Conservation (phyloP, 2,888 invertebrate genomes). For the Palloptera scutellata region DNA sequence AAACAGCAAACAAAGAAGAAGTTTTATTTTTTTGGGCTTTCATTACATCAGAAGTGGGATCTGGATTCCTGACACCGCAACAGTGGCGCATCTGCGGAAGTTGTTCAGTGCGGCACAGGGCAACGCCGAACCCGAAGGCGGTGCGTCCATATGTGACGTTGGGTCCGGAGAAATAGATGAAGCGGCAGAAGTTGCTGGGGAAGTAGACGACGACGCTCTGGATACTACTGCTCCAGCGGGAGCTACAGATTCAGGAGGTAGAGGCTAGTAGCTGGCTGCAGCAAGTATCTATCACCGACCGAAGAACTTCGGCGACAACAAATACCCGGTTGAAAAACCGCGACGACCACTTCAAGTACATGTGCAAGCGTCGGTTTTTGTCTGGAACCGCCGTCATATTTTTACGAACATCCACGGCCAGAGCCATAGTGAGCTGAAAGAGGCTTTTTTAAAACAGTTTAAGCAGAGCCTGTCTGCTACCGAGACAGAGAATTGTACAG, state of each 20-base stretch:
- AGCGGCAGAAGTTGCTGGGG: neutral
- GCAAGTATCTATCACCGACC: no score
- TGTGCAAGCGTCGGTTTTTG: constrained; percentile 3
- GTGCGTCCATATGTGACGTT: neutral
- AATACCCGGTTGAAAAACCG: neutral
- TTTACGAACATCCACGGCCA: no score
- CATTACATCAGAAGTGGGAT: constrained; percentile 13
- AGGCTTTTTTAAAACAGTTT: constrained; percentile 8
- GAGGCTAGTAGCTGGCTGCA: neutral
- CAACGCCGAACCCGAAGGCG: neutral
- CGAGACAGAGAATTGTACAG: constrained; percentile 20
- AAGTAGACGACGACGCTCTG: neutral
- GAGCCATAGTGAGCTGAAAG: neutral
- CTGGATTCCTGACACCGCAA: neutral
- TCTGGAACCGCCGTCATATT: neutral
- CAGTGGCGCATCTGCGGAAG: constrained; percentile 8
- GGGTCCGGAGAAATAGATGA: neutral
- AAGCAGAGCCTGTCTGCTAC: constrained; percentile 17
- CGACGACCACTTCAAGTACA: neutral
- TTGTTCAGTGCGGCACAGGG: constrained; percentile 6
- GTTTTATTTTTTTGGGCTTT: no score
- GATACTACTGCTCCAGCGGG: neutral
- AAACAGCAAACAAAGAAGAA: no score
- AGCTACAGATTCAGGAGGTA: no score
- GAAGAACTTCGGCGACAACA: no score